phyloP scores from a whole-genome alignment of 2,113 vertebrate species.

The Poeciliopsis retropinna region DNA sequence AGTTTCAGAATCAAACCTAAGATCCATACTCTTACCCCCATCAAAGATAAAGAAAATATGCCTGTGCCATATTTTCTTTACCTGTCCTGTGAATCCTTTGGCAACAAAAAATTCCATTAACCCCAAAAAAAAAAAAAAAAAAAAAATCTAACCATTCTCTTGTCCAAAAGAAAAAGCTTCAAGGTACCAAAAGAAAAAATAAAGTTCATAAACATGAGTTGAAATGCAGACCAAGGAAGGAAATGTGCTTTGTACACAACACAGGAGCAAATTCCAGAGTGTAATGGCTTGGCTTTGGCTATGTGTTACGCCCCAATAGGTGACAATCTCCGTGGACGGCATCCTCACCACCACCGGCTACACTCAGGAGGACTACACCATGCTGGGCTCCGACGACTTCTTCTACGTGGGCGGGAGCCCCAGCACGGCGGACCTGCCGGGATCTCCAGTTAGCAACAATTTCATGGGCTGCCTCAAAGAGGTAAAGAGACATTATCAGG shows the following conservation, averaged over 20 bases:
- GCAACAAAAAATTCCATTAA: constrained; percentile 85
- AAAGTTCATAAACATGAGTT: constrained; percentile 47
- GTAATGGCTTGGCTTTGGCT: constrained; percentile 89
- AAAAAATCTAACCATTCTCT: constrained; percentile 80
- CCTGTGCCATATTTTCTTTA: constrained; percentile 79
- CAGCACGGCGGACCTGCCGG: constrained; percentile 95
- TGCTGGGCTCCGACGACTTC: constrained; percentile 98
- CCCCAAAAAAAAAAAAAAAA: constrained; percentile 67
- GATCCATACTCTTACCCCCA: constrained; percentile 93
- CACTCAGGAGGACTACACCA: constrained; percentile 99
- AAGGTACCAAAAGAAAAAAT: constrained; percentile 51
- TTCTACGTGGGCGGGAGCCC: constrained; percentile 98
- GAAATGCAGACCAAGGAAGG: constrained; percentile 74
- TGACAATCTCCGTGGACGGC: constrained; percentile 98
- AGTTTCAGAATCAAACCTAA: constrained; percentile 75
- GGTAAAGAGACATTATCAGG: constrained; percentile 75
- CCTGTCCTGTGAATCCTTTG: constrained; percentile 79
- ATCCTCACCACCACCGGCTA: constrained; percentile 98
- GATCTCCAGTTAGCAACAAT: constrained; percentile 99
- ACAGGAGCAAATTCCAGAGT: constrained; percentile 45
- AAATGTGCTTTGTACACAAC: constrained; percentile 50
- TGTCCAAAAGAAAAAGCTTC: constrained; percentile 72
- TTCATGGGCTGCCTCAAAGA: constrained; percentile 99
- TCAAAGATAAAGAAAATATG: constrained; percentile 86
- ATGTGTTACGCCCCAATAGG: constrained; percentile 87